Evolutionary conservation across 2,113 vertebrate species (phyloP), one percentile per base, ranked within the genome.

Genomic region (Labrus mixtus): DNA sequence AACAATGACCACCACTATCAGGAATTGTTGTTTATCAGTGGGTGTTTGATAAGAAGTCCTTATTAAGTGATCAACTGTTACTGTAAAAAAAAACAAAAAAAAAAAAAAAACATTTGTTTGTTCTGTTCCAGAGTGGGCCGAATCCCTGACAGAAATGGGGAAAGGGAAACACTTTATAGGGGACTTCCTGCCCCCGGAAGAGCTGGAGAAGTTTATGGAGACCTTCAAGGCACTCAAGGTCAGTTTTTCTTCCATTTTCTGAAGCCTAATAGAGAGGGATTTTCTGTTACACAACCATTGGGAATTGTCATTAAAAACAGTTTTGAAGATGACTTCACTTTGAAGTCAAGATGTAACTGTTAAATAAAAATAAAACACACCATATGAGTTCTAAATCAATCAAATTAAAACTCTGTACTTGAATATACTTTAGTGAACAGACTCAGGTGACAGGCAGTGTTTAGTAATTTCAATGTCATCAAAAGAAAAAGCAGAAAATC

Each of bases 161-260:
- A 95, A 97, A 78, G 98, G 98, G 17, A 99, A 99, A 73, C 97
- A 99, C 85, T 99, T 99, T 91, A 99, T 99, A 0, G 98, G 98
- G 2, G 97, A 99, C 79, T 99, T 99, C 73, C 94, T 99, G 41
- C 98, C 98, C 0, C 97, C 97, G 0, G 97, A 99, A 0, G 98
- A 99, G 90, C 93, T 99, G 90, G 98, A 99, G 20, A 99, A 97
- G 50, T 99, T 99, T 89, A 99, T 99, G 98, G 98, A 99, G 91
- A 99, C 98, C 0, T 99, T 99, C 89, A 99, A 99, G 83, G 98
- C 98, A 0, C 79, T 99, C 9, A 99, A 99, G 95, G 98, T 98
- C 83, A 93, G 86, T 73, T 67, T 55, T 23, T 39, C 29, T 13
- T 33, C 41, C 6, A 3, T 20, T 16, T 61, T 72, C 2, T 61